phyloP scores from a whole-genome alignment of 2,113 vertebrate species.

The Odobenus rosmarus region DNA sequence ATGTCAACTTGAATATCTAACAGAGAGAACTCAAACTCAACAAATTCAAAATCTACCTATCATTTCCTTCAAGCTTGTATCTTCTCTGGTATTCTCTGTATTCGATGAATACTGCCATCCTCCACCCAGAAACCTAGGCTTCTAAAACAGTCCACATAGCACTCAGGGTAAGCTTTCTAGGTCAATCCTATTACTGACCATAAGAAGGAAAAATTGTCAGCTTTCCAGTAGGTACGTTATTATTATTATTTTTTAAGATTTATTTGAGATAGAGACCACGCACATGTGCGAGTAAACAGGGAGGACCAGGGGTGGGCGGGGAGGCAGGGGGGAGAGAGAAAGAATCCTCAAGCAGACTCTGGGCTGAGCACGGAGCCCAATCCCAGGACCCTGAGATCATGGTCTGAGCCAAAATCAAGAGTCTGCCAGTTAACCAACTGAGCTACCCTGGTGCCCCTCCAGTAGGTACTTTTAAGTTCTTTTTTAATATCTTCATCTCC shows the following conservation, averaged over 20 bases:
- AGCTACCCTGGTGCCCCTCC: background rate
- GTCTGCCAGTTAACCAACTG: background rate
- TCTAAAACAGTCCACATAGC: background rate
- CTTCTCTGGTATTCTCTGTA: background rate
- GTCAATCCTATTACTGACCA: background rate
- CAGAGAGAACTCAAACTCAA: background rate
- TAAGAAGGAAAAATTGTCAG: background rate
- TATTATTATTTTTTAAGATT: too few species aligned
- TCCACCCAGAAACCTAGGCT: background rate
- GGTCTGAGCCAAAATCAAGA: background rate
- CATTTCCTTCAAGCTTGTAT: background rate
- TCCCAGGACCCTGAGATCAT: background rate
- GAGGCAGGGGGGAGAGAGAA: background rate
- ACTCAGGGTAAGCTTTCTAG: background rate
- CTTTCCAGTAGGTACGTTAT: background rate
- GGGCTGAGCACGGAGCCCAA: background rate
- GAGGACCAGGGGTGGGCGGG: background rate
- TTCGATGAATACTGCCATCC: background rate
- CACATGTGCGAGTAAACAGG: background rate
- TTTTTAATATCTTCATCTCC: background rate
- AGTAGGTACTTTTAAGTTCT: background rate
- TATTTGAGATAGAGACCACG: too few species aligned
- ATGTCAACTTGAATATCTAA: background rate
- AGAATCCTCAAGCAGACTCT: background rate
- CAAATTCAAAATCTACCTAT: background rate